A percentile compares a stretch with the other conserved stretches of the same genome.
These are phyloP conservation scores for Drosophila niveifrons DNA, from an alignment of 2,888 invertebrate genomes.

Conservation along the genomic window DNA sequence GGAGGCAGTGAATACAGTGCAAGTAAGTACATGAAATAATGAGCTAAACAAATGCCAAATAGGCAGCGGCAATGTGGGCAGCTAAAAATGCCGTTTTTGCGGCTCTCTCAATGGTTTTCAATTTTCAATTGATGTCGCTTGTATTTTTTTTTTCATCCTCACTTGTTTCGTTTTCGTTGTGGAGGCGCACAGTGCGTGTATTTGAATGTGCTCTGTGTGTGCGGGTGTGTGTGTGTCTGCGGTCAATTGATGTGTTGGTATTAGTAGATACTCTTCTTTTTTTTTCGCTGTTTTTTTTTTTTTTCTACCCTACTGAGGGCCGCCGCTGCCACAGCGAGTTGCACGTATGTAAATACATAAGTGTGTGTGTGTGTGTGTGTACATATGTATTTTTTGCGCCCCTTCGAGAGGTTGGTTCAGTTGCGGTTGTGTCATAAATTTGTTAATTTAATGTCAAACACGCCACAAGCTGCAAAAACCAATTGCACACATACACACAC, in stretches of 20 bases:
- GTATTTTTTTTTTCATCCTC: conserved; percentile 18
- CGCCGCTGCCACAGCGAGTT: conserved; percentile 19
- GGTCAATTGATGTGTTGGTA: conserved; percentile 35
- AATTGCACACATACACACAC: conserved; percentile 13
- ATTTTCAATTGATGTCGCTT: neutral
- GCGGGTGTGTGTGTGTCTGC: conserved; percentile 20
- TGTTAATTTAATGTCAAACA: conserved; percentile 54
- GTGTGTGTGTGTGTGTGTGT: too few relatives aligned
- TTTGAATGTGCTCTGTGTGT: conserved; percentile 21
- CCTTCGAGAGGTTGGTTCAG: neutral
- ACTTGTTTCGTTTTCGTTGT: conserved; percentile 1
- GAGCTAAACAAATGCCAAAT: neutral
- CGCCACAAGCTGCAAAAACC: conserved; percentile 37
- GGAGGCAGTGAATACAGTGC: conserved; percentile 15
- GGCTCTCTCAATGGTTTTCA: conserved; percentile 15
- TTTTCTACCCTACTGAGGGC: conserved; percentile 28
- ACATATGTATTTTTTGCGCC: conserved; percentile 1
- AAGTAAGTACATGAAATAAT: conserved; percentile 45
- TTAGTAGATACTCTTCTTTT: conserved; percentile 3
- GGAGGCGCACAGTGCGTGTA: conserved; percentile 13
- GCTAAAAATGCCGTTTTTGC: neutral
- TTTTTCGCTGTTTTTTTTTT: conserved; percentile 19
- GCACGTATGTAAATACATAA: neutral
- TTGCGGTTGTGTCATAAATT: conserved; percentile 47
- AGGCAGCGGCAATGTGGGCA: neutral